Evolutionary conservation across 2,113 vertebrate genomes (phyloP).

Genomic region (Macrotus californicus): DNA sequence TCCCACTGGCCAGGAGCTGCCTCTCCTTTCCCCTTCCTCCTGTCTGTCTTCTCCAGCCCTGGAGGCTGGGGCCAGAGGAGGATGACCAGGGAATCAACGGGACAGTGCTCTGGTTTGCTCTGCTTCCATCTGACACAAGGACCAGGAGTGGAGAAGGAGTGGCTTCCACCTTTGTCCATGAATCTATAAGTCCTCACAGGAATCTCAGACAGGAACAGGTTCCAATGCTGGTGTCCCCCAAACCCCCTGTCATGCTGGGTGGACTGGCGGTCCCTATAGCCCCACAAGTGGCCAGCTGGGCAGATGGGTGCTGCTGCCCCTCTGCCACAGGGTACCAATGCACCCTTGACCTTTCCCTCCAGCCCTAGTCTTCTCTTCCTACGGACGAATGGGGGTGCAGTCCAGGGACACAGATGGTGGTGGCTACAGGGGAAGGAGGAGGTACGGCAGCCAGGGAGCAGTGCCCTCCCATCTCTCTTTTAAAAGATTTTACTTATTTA

Average conservation of each 20-base stretch:
- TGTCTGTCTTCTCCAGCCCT: too few species aligned
- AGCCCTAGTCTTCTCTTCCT: background rate
- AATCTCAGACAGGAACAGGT: background rate
- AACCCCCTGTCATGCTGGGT: too few species aligned
- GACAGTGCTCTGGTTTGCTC: background rate
- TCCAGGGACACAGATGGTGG: background rate
- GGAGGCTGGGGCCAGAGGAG: too few species aligned
- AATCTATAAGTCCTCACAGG: background rate
- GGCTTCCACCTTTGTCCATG: too few species aligned
- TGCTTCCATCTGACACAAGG: background rate
- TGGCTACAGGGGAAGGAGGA: background rate
- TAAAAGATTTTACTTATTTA: too few species aligned
- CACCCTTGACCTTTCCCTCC: background rate
- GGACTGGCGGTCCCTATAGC: background rate
- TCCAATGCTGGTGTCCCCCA: background rate
- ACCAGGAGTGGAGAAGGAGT: background rate
- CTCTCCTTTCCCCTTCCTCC: too few species aligned
- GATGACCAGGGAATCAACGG: too few species aligned
- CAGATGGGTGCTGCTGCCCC: background rate
- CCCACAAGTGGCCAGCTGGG: background rate
- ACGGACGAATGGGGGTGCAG: rapidly evolving
- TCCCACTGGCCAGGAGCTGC: too few species aligned
- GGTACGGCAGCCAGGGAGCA: background rate
- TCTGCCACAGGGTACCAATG: rapidly evolving
- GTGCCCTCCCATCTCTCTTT: background rate